A percentile compares a stretch with the other conserved stretches of the same genome.
These are phyloP conservation scores for Urocynchramus pylzowi DNA, from an alignment of 2,113 vertebrate species.

Conservation along the genomic window DNA sequence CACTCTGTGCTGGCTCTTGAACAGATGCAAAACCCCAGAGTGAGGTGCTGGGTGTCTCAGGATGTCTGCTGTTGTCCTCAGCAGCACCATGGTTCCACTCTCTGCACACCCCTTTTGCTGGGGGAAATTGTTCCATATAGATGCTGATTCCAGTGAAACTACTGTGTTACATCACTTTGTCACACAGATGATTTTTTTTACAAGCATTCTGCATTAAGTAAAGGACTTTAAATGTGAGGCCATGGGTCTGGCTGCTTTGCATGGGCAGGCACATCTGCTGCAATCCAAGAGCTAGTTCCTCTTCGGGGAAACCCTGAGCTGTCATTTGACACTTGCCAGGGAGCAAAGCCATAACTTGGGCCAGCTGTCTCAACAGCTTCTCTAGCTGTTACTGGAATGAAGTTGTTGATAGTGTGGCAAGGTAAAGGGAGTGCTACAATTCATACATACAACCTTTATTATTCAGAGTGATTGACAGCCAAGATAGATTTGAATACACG, in stretches of 20 bases:
- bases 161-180: background rate
- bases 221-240: background rate
- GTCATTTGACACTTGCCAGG: background rate
- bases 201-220: background rate
- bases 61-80: background rate
- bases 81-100: background rate
- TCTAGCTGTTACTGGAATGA: background rate
- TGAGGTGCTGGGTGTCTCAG: background rate
- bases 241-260: background rate
- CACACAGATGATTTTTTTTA: background rate
- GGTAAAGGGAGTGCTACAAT: background rate
- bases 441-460: slow-evolving; percentile 42
- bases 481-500: background rate
- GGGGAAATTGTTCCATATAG: accelerated
- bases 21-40: background rate
- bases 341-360: background rate
- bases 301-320: background rate
- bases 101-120: background rate
- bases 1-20: background rate
- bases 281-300: background rate
- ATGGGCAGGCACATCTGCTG: background rate
- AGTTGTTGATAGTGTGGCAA: background rate
- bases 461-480: background rate
- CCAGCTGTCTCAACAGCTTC: background rate
- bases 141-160: background rate